These are phyloP conservation scores for Idaea dimidiata DNA, from an alignment of 2,888 invertebrate genomes.

Conservation along the genomic window DNA sequence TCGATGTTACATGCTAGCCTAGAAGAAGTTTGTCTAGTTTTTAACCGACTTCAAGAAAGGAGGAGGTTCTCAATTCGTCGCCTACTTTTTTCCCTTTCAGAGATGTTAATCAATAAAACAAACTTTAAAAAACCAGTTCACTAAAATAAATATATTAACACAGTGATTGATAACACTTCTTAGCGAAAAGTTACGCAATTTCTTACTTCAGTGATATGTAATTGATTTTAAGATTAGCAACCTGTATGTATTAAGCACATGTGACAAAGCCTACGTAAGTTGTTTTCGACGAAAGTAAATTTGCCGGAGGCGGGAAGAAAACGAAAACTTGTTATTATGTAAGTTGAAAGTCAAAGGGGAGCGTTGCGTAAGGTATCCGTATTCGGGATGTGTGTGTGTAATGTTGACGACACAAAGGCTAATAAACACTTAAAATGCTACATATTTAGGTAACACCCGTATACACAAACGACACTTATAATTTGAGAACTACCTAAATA, in stretches of 20 bases:
- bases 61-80: too few relatives aligned
- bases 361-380: constrained; percentile 53
- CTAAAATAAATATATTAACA: not conserved
- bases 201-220: constrained; percentile 14
- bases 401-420: constrained; percentile 19
- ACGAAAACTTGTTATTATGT: constrained; percentile 63
- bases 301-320: constrained; percentile 61
- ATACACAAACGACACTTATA: too few relatives aligned
- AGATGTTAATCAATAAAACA: not conserved
- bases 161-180: not conserved
- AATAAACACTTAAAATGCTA: not conserved
- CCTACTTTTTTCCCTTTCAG: too few relatives aligned
- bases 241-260: constrained; percentile 14
- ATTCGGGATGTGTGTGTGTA: constrained; percentile 32
- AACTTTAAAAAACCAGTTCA: not conserved
- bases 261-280: constrained; percentile 19
- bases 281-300: constrained; percentile 56
- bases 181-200: not conserved
- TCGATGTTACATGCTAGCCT: too few relatives aligned
- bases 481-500: too few relatives aligned
- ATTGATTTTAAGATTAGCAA: constrained; percentile 17
- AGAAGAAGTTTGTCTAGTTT: too few relatives aligned
- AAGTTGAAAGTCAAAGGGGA: constrained; percentile 64
- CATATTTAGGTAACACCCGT: not conserved
- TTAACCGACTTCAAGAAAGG: too few relatives aligned